These are phyloP conservation scores for Himantopus leucocephalus DNA, from an alignment of 2,113 vertebrate genomes.

Conservation along the genomic window DNA sequence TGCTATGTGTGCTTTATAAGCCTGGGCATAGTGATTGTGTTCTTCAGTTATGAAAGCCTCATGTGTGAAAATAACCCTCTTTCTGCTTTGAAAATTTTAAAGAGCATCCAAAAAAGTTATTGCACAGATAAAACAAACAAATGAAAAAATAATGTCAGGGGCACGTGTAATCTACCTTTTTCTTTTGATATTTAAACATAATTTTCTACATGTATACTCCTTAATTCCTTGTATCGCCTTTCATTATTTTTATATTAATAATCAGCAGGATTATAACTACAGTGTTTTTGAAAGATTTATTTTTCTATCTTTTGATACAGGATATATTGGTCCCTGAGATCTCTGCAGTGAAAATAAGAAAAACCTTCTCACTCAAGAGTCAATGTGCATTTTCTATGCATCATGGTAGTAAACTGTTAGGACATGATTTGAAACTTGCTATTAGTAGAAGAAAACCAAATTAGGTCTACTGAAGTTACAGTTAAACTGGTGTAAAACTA, in stretches of 20 bases:
- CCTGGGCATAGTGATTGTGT: not conserved
- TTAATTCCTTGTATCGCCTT: not conserved
- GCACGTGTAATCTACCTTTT: not conserved
- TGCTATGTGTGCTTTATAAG: not conserved
- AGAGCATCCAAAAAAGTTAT: not conserved
- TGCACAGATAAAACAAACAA: not conserved
- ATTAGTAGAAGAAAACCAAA: not conserved
- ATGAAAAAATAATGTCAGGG: not conserved
- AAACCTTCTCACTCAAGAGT: not conserved
- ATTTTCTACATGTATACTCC: not conserved
- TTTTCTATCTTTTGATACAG: not conserved
- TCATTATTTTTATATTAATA: not conserved
- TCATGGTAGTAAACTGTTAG: not conserved
- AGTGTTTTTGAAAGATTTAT: not conserved
- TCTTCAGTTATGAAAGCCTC: not conserved
- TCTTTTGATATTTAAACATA: not conserved
- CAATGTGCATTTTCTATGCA: not conserved
- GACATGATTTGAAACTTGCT: not conserved
- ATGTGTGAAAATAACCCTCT: not conserved
- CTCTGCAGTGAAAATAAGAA: not conserved
- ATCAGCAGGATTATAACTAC: not conserved
- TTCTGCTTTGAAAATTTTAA: not conserved
- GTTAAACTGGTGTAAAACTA: not conserved
- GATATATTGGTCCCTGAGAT: not conserved
- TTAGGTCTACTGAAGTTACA: not conserved